Evolutionary conservation across 1,140 invertebrate genomes (phyloP), one percentile per base, ranked within the genome.

Genomic region (Pseudomyrmex flavicornis): DNA sequence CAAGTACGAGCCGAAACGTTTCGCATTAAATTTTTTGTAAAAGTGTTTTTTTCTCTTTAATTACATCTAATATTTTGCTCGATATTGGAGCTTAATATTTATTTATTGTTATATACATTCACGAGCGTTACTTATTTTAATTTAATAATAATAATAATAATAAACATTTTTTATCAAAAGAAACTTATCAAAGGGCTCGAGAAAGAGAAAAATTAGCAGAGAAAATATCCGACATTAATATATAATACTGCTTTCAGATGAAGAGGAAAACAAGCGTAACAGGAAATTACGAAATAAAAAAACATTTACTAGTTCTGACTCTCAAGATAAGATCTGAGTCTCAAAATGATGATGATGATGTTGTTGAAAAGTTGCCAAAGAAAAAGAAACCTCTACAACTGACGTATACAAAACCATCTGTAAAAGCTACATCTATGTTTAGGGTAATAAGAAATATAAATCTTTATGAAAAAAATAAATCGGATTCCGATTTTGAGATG

Each of bases 161-260:
- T 17, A 63, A 15, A n/a, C n/a, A n/a, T n/a, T n/a, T n/a, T n/a
- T n/a, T n/a, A n/a, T n/a, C n/a, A n/a, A n/a, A n/a, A 63, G 61
- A 35, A 35, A 63, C 26, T 63, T 66, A 66, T 66, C 44, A 48
- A 63, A 63, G 44, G 35, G 35, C 35, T 66, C 63, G 63, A 66
- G 63, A 66, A 66, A 66, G 48, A 10, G 63, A 66, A 66, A 66
- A 66, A 46, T 66, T 46, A 48, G n/a, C 35, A 48, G 63, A 66
- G 10, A 48, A 66, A 66, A 1, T 66, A 48, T 66, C 35, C n/a
- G 35, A 66, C 10, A 48, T 66, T n/a, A n/a, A n/a, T n/a, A n/a
- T n/a, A n/a, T 66, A 66, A 66, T 66, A 66, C n/a, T 66, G 20
- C 63, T 66, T 66, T 46, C 63, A 66, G n/a, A 66, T 48, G 10